A percentile compares a stretch with the other conserved stretches of the same genome.
phyloP scores from a whole-genome alignment of 92 coral and sea anemone genomes.

The Epizoanthus scotinus region DNA sequence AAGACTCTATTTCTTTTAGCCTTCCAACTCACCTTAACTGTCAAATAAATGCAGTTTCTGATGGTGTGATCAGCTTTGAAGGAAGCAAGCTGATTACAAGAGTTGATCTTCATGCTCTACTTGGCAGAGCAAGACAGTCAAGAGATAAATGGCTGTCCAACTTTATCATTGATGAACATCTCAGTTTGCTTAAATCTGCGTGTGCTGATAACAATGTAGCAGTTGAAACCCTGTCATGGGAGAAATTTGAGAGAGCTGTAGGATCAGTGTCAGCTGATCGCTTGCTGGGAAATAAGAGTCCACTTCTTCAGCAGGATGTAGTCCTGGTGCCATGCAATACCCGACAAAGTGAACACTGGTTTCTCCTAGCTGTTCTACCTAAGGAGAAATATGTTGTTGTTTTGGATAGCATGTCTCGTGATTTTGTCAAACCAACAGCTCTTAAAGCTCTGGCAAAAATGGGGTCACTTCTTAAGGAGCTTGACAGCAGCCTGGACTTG shows the following conservation, averaged over 20 bases:
- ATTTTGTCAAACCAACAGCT: constrained; percentile 63
- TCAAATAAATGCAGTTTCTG: constrained; percentile 56
- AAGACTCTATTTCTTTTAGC: constrained; percentile 34
- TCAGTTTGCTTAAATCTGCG: constrained; percentile 47
- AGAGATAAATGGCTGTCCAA: constrained; percentile 51
- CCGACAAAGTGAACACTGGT: constrained; percentile 64
- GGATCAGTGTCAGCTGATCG: constrained; percentile 41
- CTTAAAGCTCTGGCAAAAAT: constrained; percentile 46
- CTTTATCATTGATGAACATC: constrained; percentile 63
- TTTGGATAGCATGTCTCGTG: constrained; percentile 62
- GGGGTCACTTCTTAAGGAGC: constrained; percentile 43
- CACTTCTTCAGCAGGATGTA: constrained; percentile 40
- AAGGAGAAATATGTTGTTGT: constrained; percentile 37
- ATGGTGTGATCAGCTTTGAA: constrained; percentile 45
- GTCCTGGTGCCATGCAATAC: constrained; percentile 63
- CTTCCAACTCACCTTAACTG: constrained; percentile 41
- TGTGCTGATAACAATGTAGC: constrained; percentile 25
- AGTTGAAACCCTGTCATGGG: constrained; percentile 65
- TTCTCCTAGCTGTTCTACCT: constrained; percentile 59
- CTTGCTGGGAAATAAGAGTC: constrained; percentile 17
- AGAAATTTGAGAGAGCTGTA: constrained; percentile 57
- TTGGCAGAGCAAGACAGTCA: constrained; percentile 29
- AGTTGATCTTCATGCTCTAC: constrained; percentile 46
- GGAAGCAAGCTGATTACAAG: constrained; percentile 36
- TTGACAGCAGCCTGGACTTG: constrained; percentile 50